Evolutionary conservation across 2,113 vertebrate species (phyloP).

Genomic region (mouse (Mus musculus)): GRCm39 chr7:27425001-27425500

Average conservation of each 20-base stretch:
- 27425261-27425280: neutral
- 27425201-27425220: neutral
- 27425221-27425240: constrained; percentile 43
- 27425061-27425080: no score
- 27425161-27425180: neutral
- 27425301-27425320: neutral
- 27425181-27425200: neutral
- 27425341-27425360: neutral
- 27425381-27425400: neutral
- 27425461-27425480: neutral
- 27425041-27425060: neutral
- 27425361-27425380: no score
- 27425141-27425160: neutral
- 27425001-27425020: no score
- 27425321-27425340: neutral
- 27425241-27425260: constrained; percentile 2
- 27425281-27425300: neutral
- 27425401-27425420: neutral
- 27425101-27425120: neutral
- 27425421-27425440: neutral
- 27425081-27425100: neutral
- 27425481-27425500: neutral
- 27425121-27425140: no score
- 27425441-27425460: neutral
- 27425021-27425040: neutral